A percentile compares a stretch with the other conserved stretches of the same genome.
Conservation (phyloP, 2,113 vertebrate genomes). For the Sceloporus tristichus region DNA sequence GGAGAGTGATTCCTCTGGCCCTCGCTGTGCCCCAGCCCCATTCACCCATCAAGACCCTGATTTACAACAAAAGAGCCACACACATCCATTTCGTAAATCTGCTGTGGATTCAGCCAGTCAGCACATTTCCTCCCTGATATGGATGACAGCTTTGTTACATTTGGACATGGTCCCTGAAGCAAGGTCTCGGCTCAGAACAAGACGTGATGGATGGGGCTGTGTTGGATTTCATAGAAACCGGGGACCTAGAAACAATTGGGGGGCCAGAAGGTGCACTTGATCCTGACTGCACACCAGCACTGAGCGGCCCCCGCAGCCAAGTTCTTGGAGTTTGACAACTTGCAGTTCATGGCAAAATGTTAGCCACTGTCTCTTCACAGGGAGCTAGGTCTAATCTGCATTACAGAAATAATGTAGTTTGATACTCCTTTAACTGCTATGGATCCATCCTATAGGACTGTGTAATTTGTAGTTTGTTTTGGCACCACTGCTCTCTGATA, state of each 20-base stretch:
- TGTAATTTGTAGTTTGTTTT: no score
- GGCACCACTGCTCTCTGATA: no score
- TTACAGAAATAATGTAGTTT: no score
- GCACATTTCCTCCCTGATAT: background rate
- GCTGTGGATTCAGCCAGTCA: constrained; percentile 18
- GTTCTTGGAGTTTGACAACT: background rate
- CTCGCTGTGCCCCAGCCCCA: background rate
- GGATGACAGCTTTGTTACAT: constrained; percentile 13
- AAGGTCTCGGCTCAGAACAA: background rate
- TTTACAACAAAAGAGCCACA: background rate
- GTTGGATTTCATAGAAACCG: background rate
- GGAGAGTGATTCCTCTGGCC: background rate
- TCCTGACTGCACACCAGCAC: no score
- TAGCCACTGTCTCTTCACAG: no score
- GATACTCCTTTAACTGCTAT: no score
- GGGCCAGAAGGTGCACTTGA: background rate
- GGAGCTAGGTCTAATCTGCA: no score
- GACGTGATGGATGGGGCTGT: background rate
- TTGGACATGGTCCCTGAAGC: constrained; percentile 16
- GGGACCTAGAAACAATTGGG: background rate
- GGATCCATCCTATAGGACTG: no score
- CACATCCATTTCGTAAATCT: constrained; percentile 20
- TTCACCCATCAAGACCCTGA: constrained; percentile 12
- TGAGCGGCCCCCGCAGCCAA: background rate
- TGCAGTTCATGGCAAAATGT: background rate